Percentiles rank a stretch among this genome's conserved stretches.
Conservation (phyloP, 2,888 invertebrate species). For the Xestobium rufovillosum region DNA sequence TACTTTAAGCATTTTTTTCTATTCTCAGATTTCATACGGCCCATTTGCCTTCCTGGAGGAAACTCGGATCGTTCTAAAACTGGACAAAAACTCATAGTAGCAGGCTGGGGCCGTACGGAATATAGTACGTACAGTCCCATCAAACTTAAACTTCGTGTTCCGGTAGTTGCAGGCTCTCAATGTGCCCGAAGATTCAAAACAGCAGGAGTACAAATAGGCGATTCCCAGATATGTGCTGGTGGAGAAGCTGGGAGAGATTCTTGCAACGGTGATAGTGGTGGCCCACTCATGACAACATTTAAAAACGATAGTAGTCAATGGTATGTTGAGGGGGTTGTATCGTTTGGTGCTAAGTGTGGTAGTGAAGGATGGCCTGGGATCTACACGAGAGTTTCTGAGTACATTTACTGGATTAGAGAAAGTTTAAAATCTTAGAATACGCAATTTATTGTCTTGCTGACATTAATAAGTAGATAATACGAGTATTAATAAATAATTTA, state of each 20-base stretch:
- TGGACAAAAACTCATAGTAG: conserved; percentile 33
- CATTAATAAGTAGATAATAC: not conserved
- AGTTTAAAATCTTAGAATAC: conserved; percentile 29
- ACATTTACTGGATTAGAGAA: conserved; percentile 55
- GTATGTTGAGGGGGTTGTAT: conserved; percentile 59
- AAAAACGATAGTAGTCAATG: conserved; percentile 44
- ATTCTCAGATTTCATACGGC: conserved; percentile 30
- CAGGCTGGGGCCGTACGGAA: conserved; percentile 42
- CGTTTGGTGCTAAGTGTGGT: conserved; percentile 49
- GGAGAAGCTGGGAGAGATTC: conserved; percentile 53
- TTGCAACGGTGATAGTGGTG: conserved; percentile 70
- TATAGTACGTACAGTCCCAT: conserved; percentile 33
- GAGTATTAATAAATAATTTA: conserved; percentile 5
- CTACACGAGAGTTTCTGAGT: conserved; percentile 37
- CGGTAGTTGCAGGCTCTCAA: conserved; percentile 41
- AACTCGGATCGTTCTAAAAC: conserved; percentile 26
- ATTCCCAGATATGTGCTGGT: conserved; percentile 36
- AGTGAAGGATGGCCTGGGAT: conserved; percentile 34
- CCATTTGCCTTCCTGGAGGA: conserved; percentile 34
- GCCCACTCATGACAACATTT: conserved; percentile 60
- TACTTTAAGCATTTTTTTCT: not conserved
- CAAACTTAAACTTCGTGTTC: conserved; percentile 57
- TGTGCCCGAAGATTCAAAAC: conserved; percentile 24
- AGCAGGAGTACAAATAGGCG: conserved; percentile 25
- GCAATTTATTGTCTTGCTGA: conserved; percentile 17